These are phyloP conservation scores for Halictus rubicundus DNA, from an alignment of 1,140 invertebrate species.

Conservation along the genomic window DNA sequence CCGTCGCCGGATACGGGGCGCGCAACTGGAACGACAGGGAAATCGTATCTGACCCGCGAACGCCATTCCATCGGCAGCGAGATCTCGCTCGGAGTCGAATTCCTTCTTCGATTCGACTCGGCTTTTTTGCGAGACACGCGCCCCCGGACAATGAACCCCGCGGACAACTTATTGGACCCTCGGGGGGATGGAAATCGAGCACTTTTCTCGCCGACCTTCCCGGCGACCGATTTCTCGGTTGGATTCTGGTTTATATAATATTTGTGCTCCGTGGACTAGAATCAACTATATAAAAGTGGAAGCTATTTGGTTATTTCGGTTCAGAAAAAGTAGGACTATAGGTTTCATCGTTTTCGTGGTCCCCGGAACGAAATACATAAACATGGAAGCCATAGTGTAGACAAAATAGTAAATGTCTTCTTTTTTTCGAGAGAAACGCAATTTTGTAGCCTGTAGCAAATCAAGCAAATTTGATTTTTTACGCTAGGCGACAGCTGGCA, in stretches of 20 bases:
- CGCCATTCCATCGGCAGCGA: constrained; percentile 58
- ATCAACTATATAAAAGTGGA: too few relatives aligned
- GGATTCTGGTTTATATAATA: too few relatives aligned
- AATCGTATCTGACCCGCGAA: constrained; percentile 59
- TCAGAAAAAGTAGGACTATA: too few relatives aligned
- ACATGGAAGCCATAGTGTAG: too few relatives aligned
- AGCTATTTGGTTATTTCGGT: too few relatives aligned
- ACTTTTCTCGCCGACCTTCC: too few relatives aligned
- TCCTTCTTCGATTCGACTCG: constrained; percentile 13
- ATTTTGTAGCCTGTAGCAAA: neutral
- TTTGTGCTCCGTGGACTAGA: too few relatives aligned
- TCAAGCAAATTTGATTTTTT: neutral
- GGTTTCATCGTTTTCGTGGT: too few relatives aligned
- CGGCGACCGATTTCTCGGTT: too few relatives aligned
- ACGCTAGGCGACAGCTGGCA: neutral
- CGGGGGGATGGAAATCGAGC: neutral
- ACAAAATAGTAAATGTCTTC: too few relatives aligned
- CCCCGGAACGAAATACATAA: too few relatives aligned
- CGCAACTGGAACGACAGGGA: constrained; percentile 50
- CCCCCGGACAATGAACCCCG: neutral
- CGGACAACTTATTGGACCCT: neutral
- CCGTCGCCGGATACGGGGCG: constrained; percentile 26
- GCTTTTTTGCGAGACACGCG: neutral
- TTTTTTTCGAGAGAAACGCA: neutral
- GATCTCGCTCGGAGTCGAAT: constrained; percentile 42